Percentiles rank a stretch among this genome's conserved stretches.
Conservation (phyloP, 2,113 vertebrate genomes). For the Ranitomeya imitator region DNA sequence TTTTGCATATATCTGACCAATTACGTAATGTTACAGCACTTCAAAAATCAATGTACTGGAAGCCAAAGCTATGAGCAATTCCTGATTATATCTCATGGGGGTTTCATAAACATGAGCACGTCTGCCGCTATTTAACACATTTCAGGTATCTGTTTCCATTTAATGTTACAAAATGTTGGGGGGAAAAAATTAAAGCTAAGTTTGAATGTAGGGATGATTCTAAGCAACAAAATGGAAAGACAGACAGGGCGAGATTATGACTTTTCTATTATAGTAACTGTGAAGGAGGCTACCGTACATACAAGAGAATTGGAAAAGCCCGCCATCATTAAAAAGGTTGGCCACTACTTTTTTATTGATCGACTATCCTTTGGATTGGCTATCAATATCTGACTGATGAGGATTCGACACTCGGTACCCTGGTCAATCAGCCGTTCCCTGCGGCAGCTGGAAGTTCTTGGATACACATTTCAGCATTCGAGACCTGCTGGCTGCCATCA, state of each 20-base stretch:
- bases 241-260: neutral
- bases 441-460: too few relatives aligned
- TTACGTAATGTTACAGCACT: constrained; percentile 29
- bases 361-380: too few relatives aligned
- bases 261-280: neutral
- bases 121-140: neutral
- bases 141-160: constrained; percentile 15
- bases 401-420: too few relatives aligned
- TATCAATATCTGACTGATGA: too few relatives aligned
- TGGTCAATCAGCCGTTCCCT: too few relatives aligned
- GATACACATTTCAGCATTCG: too few relatives aligned
- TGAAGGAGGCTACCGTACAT: neutral
- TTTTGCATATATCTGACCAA: constrained; percentile 24
- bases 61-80: constrained; percentile 28
- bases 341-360: too few relatives aligned
- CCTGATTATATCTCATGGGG: constrained; percentile 38
- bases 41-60: constrained; percentile 19
- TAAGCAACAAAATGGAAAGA: neutral
- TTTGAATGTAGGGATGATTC: neutral
- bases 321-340: too few relatives aligned
- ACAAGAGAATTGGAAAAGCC: neutral
- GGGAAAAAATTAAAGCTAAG: neutral
- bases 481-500: too few relatives aligned
- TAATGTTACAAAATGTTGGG: neutral
- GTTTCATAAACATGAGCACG: constrained; percentile 3